These are phyloP conservation scores for Pterocles gutturalis DNA, from an alignment of 2,113 vertebrate genomes.

Conservation along the genomic window DNA sequence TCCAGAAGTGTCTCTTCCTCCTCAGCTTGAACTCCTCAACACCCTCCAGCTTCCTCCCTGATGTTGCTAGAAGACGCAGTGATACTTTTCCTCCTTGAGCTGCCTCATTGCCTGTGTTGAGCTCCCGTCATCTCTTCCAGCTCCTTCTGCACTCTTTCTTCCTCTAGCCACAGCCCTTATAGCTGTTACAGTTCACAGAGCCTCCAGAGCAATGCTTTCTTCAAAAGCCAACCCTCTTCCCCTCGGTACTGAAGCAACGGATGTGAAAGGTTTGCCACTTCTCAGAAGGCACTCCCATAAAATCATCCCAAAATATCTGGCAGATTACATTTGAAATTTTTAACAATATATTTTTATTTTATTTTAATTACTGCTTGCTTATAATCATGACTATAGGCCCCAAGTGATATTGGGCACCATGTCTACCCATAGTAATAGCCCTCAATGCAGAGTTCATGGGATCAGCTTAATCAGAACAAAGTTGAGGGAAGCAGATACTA, in stretches of 20 bases:
- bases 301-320: not conserved
- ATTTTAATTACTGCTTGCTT: not conserved
- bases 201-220: not conserved
- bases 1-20: not conserved
- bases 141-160: not conserved
- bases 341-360: not conserved
- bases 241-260: accelerated
- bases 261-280: not conserved
- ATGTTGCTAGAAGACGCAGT: not conserved
- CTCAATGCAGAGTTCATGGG: not conserved
- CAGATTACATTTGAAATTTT: not conserved
- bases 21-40: not conserved
- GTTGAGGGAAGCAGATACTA: not conserved
- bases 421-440: not conserved
- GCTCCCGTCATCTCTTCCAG: not conserved
- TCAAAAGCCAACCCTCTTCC: not conserved
- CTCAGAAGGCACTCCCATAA: not conserved
- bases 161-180: not conserved
- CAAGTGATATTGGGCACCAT: not conserved
- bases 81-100: not conserved
- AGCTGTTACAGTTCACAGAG: not conserved
- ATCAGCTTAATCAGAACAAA: not conserved
- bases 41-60: not conserved
- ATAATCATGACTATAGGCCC: not conserved
- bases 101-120: not conserved